These are phyloP conservation scores for Octonoba sinensis DNA, from an alignment of 2,888 invertebrate genomes.

Conservation along the genomic window DNA sequence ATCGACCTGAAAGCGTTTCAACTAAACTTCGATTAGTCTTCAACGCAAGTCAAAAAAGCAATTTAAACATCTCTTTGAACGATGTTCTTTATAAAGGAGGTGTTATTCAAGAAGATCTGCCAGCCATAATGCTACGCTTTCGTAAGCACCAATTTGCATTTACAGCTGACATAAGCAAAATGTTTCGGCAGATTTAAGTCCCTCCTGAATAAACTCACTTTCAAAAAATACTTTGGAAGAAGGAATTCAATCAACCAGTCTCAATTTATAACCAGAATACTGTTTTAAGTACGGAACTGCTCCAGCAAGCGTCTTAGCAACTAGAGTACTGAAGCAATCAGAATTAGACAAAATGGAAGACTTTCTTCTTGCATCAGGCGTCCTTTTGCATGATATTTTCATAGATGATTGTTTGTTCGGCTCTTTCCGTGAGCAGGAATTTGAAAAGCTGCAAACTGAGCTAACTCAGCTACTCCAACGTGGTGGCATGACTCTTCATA, in stretches of 20 bases:
- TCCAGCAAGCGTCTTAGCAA: neutral
- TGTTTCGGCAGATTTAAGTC: constrained; percentile 10
- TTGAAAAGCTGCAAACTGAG: no score
- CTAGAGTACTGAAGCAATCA: neutral
- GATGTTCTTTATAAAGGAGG: constrained; percentile 17
- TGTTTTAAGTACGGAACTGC: neutral
- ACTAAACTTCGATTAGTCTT: neutral
- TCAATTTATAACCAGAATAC: neutral
- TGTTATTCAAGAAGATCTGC: constrained; percentile 1
- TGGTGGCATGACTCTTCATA: neutral
- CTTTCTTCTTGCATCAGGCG: neutral
- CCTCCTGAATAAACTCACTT: neutral
- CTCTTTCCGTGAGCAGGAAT: no score
- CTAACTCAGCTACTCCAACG: no score
- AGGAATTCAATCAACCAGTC: neutral
- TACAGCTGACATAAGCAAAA: constrained; percentile 16
- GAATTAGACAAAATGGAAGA: neutral
- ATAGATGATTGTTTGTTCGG: neutral
- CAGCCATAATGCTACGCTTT: constrained; percentile 4
- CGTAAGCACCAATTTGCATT: constrained; percentile 1
- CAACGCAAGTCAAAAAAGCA: neutral
- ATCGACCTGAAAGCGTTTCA: neutral
- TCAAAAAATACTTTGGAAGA: neutral
- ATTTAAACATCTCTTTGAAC: no score
- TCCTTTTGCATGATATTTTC: neutral